Evolutionary conservation across 1,140 invertebrate genomes (phyloP), one percentile per base, ranked within the genome.

Genomic region (Yoshiicerus persimilis): DNA sequence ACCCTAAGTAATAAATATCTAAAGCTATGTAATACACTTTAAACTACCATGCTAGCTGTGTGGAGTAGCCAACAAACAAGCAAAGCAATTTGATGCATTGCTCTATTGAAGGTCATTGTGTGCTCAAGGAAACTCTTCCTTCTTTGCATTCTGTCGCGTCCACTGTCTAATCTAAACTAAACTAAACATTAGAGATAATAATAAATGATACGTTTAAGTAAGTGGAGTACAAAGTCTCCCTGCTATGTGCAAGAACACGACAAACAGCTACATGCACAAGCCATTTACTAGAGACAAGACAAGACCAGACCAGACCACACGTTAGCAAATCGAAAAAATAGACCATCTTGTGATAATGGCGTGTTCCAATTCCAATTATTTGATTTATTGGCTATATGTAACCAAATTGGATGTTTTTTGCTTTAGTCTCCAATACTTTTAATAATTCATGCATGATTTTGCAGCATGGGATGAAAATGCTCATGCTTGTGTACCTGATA

Each of bases 111-210:
- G 70, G 70, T 77, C 70, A 77, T 77, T 77, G 32, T 77, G 70
- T 77, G 32, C 70, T 77, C 70, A 77, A 77, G 70, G 70, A 77
- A 77, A 77, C 27, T 77, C 70, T 77, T 77, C 70, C 70, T 77
- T n/a, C 70, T 77, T 77, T 66, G 64, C 64, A 66, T 56, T 56
- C 47, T 56, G 47, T 56, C 47, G 20, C 47, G 64, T 66, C 64
- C 23, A 66, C 64, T 27, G 64, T 27, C 64, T 25, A 66, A 30
- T 66, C 64, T 27, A 66, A 9, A 66, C 47, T 56, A 56, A 56
- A 56, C 13, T 56, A 56, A 56, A n/a, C n/a, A n/a, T n/a, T n/a
- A n/a, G n/a, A 56, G 47, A 56, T 56, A 56, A 56, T 56, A 56
- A 56, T 56, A 56, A 56, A 56, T n/a, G 47, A 56, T 16, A 56